Percentiles rank a stretch among this genome's conserved stretches.
Conservation (phyloP, 2,888 invertebrate genomes). For the Agrochola circellaris region DNA sequence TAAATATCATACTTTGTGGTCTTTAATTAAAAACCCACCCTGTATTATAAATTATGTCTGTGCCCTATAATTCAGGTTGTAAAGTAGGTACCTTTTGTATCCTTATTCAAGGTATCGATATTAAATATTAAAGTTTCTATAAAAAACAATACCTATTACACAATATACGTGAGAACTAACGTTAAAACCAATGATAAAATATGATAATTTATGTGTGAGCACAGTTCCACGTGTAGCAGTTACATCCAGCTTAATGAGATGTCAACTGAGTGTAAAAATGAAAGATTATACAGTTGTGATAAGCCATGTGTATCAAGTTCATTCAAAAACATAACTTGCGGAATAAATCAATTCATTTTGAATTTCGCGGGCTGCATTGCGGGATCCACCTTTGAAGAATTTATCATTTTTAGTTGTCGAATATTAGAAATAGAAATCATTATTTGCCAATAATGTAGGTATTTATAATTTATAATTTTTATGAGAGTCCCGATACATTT, state of each 20-base stretch:
- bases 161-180: not conserved
- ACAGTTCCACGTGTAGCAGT: constrained; percentile 13
- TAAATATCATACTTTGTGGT: not conserved
- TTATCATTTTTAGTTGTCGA: not conserved
- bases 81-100: not conserved
- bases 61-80: not conserved
- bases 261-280: constrained; percentile 8
- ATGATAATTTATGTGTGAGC: not conserved
- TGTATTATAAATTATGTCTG: not conserved
- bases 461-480: too few relatives aligned
- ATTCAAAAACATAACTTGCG: not conserved
- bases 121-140: not conserved
- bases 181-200: not conserved
- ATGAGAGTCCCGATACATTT: too few relatives aligned
- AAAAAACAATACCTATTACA: not conserved
- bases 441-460: too few relatives aligned
- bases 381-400: not conserved
- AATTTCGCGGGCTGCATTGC: not conserved
- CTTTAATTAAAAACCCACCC: not conserved
- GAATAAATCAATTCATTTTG: not conserved
- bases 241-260: constrained; percentile 5
- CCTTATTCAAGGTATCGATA: not conserved
- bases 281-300: not conserved
- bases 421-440: too few relatives aligned
- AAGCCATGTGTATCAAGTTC: constrained; percentile 3